Base-by-base conservation (phyloP, 2,113 vertebrate species). In the Rana temporaria region DNA sequence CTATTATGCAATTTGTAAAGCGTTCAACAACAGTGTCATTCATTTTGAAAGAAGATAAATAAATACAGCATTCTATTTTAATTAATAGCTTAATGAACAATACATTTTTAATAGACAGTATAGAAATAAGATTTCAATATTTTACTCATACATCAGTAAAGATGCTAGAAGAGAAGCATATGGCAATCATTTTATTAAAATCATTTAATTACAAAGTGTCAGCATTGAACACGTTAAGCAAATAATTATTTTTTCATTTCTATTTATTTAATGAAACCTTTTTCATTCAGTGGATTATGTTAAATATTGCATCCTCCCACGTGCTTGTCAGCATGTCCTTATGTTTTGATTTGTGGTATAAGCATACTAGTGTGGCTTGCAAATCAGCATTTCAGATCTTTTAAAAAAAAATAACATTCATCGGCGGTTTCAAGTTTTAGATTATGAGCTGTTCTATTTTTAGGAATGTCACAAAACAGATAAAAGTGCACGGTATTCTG, bases 251-350 rank as follows among this genome's bases (percentile, higher is more conserved):
- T 71, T 79, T 78, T 78, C 22, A 1, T 6, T 82, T 19, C 24
- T 74, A 76, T 83, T 83, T 83, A 83, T 83, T 83, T 67, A 75
- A 83, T 83, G 75, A 83, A 83, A 68, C 63, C 67, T 20, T 68
- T 67, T 42, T 75, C 81, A 75, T 76, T 83, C 71, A 83, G 71
- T 68, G 63, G 72, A 83, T 83, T 83, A 75, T 74, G 71, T 67
- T 76, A 76, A 83, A 83, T 83, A 68, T 82, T 75, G 73, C 81
- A 76, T 63, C 81, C 81, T 60, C 81, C 81, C 81, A 83, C 81
- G 60, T 72, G 68, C 60, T 82, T 82, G 80, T 82, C 80, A 83
- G 71, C 81, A 24, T 67, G 81, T 83, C 72, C 81, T 83, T 68
- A 76, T 83, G 81, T 83, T 83, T 75, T 68, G 72, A 83, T 67